phyloP scores from a whole-genome alignment of 2,113 vertebrate species.

The Trichomycterus rosablanca region DNA sequence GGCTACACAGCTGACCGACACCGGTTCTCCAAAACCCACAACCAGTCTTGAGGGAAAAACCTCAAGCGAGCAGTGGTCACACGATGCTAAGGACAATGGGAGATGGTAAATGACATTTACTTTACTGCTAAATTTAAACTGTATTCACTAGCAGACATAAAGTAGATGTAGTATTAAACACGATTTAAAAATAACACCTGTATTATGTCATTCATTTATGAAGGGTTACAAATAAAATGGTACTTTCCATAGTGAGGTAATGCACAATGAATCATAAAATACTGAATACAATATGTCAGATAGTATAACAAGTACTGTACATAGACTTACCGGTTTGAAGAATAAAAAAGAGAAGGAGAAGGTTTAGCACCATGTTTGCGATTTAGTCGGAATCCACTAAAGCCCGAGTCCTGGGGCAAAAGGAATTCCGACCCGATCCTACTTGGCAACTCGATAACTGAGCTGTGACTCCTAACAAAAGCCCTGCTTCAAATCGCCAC shows the following conservation, averaged over 20 bases:
- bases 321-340: constrained; percentile 61
- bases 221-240: too few species aligned
- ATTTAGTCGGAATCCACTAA: constrained; percentile 35
- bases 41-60: constrained; percentile 68
- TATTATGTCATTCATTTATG: too few species aligned
- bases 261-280: not conserved
- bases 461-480: constrained; percentile 66
- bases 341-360: constrained; percentile 54
- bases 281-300: not conserved
- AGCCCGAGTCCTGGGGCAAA: constrained; percentile 45
- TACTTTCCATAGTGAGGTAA: not conserved
- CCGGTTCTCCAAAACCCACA: constrained; percentile 69
- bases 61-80: constrained; percentile 67
- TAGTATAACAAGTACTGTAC: not conserved
- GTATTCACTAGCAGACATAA: not conserved
- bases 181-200: not conserved
- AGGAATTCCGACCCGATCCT: constrained; percentile 60
- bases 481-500: constrained; percentile 51
- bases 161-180: not conserved
- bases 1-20: constrained; percentile 68
- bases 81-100: constrained; percentile 52
- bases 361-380: constrained; percentile 56
- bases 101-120: not conserved
- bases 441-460: constrained; percentile 68
- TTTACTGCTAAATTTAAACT: too few species aligned